Percentiles rank a stretch among this genome's conserved stretches.
phyloP scores from a whole-genome alignment of 2,797 vertebrate species.

The Galaxias olidus region DNA sequence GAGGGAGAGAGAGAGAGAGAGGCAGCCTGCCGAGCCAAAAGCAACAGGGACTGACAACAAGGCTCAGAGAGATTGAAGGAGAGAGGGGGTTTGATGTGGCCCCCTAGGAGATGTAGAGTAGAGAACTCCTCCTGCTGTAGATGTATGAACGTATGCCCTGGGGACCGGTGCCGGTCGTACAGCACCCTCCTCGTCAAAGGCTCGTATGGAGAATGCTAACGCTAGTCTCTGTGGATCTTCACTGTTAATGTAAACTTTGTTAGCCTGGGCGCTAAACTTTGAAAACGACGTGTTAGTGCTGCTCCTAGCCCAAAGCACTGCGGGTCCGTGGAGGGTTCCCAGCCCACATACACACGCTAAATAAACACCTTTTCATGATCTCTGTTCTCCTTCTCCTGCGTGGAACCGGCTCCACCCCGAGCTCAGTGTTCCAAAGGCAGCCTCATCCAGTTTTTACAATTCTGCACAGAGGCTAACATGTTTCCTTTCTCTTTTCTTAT shows the following conservation, averaged over 20 bases:
- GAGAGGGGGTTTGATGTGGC: constrained; percentile 17
- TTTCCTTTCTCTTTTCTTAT: not conserved
- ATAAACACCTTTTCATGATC: constrained; percentile 12
- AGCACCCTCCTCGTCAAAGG: constrained; percentile 7
- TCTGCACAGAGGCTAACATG: constrained; percentile 10
- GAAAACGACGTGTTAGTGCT: constrained; percentile 2
- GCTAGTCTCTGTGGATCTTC: constrained; percentile 28
- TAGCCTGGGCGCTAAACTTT: constrained; percentile 30
- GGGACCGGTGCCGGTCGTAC: constrained; percentile 30
- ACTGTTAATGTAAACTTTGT: constrained; percentile 44
- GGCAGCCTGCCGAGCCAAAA: not conserved
- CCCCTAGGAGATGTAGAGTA: constrained; percentile 25
- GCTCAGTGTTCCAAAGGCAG: constrained; percentile 30
- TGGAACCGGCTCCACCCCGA: constrained; percentile 14
- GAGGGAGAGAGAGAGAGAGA: constrained; percentile 36
- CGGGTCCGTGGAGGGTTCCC: too few relatives aligned
- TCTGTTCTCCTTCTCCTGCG: constrained; percentile 14
- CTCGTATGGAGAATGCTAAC: constrained; percentile 47
- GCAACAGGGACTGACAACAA: constrained; percentile 21
- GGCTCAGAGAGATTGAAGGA: constrained; percentile 28
- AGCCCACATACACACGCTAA: not conserved
- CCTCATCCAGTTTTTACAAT: constrained; percentile 35
- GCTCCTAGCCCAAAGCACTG: not conserved
- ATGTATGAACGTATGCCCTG: constrained; percentile 27
- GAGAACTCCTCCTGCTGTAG: too few relatives aligned